phyloP scores from a whole-genome alignment of 1,140 invertebrate genomes.

The Drosophila malerkotliana region DNA sequence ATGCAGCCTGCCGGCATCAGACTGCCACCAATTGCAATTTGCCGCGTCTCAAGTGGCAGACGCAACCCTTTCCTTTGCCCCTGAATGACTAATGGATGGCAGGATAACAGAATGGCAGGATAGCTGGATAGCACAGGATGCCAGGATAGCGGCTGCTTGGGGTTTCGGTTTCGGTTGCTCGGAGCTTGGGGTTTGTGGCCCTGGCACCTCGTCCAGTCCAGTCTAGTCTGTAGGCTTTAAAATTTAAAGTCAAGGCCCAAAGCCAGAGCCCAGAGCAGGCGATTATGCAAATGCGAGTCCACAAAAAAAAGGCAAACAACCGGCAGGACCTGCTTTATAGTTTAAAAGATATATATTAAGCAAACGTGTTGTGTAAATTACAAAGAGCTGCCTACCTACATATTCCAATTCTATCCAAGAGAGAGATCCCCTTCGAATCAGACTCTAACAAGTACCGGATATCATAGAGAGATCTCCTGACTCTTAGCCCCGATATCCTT shows the following conservation, averaged over 20 bases:
- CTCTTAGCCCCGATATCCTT: not conserved
- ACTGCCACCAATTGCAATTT: conserved; percentile 73
- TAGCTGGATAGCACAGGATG: not conserved
- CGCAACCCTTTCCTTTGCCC: conserved; percentile 34
- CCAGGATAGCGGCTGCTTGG: conserved; percentile 7
- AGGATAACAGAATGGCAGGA: conserved; percentile 10
- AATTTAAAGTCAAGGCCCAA: conserved; percentile 18
- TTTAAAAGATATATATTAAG: conserved; percentile 82
- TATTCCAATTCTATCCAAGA: too few relatives aligned
- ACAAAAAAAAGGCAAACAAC: conserved; percentile 23
- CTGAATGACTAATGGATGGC: conserved; percentile 64
- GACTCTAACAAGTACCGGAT: too few relatives aligned
- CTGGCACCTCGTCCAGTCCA: conserved; percentile 24
- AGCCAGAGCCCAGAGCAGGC: conserved; percentile 1
- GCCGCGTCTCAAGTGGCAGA: conserved; percentile 75
- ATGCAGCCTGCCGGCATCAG: conserved; percentile 56
- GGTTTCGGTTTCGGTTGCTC: conserved; percentile 20
- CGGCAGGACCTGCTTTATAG: conserved; percentile 36
- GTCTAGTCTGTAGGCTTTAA: conserved; percentile 43
- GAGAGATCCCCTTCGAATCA: too few relatives aligned
- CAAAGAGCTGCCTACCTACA: conserved; percentile 24
- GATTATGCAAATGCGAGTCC: conserved; percentile 71
- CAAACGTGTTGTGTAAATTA: conserved; percentile 81
- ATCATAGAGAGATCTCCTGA: too few relatives aligned
- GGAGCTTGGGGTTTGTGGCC: conserved; percentile 11